phyloP scores from a whole-genome alignment of 1,140 invertebrate species.

The Polypedilum pembai region DNA sequence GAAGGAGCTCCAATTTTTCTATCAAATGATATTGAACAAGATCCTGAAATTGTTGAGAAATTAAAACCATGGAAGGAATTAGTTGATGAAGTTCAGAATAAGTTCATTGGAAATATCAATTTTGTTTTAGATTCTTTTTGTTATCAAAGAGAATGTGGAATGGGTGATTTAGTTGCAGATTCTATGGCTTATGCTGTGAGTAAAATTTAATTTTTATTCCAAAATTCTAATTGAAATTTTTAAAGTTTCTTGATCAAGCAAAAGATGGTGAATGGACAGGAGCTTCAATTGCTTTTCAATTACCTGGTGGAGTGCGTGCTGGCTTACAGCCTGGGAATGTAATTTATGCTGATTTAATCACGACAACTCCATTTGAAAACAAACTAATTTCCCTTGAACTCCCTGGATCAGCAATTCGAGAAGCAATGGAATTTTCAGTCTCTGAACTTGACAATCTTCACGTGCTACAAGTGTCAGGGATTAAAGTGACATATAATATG shows the following conservation, averaged over 20 bases:
- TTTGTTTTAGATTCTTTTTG: slow-evolving; percentile 55
- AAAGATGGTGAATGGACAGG: slow-evolving; percentile 53
- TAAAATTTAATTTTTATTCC: neutral
- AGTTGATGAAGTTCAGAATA: slow-evolving; percentile 51
- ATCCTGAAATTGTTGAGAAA: slow-evolving; percentile 38
- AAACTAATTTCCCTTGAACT: slow-evolving; percentile 57
- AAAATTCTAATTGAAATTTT: neutral
- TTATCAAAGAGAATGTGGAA: slow-evolving; percentile 58
- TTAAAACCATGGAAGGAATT: slow-evolving; percentile 51
- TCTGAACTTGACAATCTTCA: slow-evolving; percentile 39
- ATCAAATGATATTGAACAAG: slow-evolving; percentile 51
- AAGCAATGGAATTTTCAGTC: slow-evolving; percentile 54
- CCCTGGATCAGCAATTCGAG: slow-evolving; percentile 51
- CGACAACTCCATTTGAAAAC: slow-evolving; percentile 64
- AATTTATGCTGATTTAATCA: slow-evolving; percentile 57
- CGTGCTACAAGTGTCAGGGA: slow-evolving; percentile 54
- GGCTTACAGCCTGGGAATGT: slow-evolving; percentile 44
- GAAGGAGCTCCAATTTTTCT: slow-evolving; percentile 62
- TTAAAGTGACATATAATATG: slow-evolving; percentile 48
- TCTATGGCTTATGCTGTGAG: slow-evolving; percentile 54
- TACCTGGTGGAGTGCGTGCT: slow-evolving; percentile 61
- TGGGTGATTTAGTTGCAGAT: slow-evolving; percentile 72
- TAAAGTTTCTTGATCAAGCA: slow-evolving; percentile 36
- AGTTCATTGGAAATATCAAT: slow-evolving; percentile 49
- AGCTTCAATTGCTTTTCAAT: slow-evolving; percentile 59